Conservation (phyloP, 2,797 vertebrate species). For the Micropoecilia bifurca region DNA sequence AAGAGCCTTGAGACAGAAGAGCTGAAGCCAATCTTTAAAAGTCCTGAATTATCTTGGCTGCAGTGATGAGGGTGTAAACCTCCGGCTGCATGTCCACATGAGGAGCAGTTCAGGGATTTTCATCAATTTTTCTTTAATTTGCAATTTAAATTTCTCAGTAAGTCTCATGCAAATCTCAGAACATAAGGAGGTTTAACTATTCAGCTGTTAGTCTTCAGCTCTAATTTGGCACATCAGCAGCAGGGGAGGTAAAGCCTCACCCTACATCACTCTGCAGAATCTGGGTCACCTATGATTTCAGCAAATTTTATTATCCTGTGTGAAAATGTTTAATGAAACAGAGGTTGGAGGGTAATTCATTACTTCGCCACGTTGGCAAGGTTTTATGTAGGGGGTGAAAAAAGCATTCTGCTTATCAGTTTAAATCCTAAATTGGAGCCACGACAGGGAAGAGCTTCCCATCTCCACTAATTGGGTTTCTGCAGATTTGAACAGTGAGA, state of each 20-base stretch:
- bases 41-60: background rate
- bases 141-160: background rate
- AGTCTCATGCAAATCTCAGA: background rate
- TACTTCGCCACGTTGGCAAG: conserved; percentile 38
- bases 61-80: background rate
- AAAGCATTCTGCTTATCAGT: conserved; percentile 61
- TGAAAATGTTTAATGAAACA: conserved; percentile 46
- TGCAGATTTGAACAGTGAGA: conserved; percentile 22
- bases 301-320: conserved; percentile 50
- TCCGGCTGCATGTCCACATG: background rate
- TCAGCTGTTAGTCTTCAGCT: background rate
- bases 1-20: background rate
- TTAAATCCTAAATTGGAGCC: conserved; percentile 62
- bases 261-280: conserved; percentile 27
- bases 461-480: conserved; percentile 56
- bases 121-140: background rate
- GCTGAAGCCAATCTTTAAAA: background rate
- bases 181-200: background rate
- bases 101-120: background rate
- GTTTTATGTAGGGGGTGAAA: conserved; percentile 46
- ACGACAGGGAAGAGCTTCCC: conserved; percentile 44
- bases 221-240: conserved; percentile 18
- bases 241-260: conserved; percentile 27
- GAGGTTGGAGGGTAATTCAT: conserved; percentile 67
- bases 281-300: conserved; percentile 52